phyloP scores from a whole-genome alignment of 2,113 vertebrate species.

The Campylomormyrus tamandua region DNA sequence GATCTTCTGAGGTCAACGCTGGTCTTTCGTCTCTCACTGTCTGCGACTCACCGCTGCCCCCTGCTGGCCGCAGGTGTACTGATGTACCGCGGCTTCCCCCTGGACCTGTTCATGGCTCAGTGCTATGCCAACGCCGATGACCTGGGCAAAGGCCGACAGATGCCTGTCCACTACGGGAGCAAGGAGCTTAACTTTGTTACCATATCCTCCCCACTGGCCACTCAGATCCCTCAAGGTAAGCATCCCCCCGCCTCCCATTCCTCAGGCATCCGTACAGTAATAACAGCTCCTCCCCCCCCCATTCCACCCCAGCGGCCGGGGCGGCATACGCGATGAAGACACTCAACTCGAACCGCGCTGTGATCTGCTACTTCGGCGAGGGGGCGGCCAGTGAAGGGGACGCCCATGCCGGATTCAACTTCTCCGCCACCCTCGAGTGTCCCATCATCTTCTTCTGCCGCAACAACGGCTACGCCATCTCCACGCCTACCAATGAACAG shows the following conservation, averaged over 20 bases:
- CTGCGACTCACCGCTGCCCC: neutral
- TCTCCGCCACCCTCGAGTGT: constrained; percentile 83
- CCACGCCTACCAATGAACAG: constrained; percentile 84
- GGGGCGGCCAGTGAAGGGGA: constrained; percentile 89
- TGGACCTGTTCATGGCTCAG: constrained; percentile 88
- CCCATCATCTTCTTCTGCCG: constrained; percentile 90
- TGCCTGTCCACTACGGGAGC: constrained; percentile 87
- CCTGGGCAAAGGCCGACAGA: constrained; percentile 79
- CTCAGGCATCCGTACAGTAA: neutral
- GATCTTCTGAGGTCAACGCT: neutral
- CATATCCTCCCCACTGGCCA: constrained; percentile 88
- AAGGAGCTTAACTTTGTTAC: constrained; percentile 81
- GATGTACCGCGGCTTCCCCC: constrained; percentile 79
- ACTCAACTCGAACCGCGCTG: constrained; percentile 65
- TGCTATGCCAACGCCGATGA: constrained; percentile 79
- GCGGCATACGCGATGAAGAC: constrained; percentile 77
- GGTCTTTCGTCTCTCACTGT: neutral
- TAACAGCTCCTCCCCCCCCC: neutral
- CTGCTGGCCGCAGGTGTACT: constrained; percentile 67
- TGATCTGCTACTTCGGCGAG: constrained; percentile 89
- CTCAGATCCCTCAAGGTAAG: constrained; percentile 88
- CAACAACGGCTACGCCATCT: constrained; percentile 91
- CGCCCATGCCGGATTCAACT: constrained; percentile 88
- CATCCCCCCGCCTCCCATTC: neutral
- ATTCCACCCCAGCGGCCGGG: constrained; percentile 65